Conservation (phyloP, 2,113 vertebrate species). For the Serinus canaria region DNA sequence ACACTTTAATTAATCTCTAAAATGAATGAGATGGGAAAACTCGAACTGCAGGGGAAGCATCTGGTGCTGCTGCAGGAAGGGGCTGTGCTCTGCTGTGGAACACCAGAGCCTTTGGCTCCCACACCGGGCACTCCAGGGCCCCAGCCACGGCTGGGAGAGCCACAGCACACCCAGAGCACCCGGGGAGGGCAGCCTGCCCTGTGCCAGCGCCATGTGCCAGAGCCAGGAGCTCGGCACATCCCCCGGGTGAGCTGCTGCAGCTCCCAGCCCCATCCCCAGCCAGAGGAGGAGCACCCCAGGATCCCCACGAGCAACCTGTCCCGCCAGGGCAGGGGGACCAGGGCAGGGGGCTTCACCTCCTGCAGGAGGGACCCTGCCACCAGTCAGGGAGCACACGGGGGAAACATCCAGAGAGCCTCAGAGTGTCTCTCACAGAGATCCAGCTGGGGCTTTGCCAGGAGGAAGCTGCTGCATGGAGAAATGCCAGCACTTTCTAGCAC, state of each 20-base stretch:
- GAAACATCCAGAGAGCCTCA: background rate
- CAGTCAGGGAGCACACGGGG: background rate
- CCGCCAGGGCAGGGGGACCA: rapidly evolving
- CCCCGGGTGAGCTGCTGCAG: rapidly evolving
- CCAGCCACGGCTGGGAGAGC: rapidly evolving
- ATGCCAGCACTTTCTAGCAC: background rate
- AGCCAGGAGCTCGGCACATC: background rate
- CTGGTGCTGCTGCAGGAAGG: background rate
- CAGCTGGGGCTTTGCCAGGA: constrained; percentile 10
- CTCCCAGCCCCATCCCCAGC: background rate
- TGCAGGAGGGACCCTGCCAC: background rate
- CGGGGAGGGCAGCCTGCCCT: rapidly evolving
- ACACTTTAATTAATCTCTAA: constrained; percentile 18
- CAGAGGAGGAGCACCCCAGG: no score
- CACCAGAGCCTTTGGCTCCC: rapidly evolving
- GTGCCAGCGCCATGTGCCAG: background rate
- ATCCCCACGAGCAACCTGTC: background rate
- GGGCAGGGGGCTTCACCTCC: background rate
- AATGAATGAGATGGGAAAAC: background rate
- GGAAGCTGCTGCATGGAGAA: background rate
- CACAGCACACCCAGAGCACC: rapidly evolving
- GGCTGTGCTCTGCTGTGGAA: background rate
- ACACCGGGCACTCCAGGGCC: rapidly evolving
- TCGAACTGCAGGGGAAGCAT: background rate
- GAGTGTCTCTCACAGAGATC: background rate